Conservation (phyloP, 2,113 vertebrate genomes). For the Tenrec ecaudatus region DNA sequence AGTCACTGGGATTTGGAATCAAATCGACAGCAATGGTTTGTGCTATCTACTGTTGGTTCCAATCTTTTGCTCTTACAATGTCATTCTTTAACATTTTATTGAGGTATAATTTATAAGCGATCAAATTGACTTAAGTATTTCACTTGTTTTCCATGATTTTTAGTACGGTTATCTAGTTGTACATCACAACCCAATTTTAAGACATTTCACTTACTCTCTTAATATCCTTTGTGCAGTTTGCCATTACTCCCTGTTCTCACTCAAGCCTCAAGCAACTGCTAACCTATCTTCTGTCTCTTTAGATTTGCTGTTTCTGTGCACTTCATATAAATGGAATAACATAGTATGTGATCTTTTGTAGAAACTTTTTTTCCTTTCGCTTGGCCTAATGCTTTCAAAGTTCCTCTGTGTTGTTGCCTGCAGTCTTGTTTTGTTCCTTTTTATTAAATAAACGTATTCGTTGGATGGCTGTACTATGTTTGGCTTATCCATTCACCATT, state of each 20-base stretch:
- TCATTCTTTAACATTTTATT: not conserved
- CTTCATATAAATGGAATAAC: slow-evolving; percentile 33
- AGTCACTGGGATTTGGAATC: too few species aligned
- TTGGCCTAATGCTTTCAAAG: not conserved
- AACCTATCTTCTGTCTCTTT: not conserved
- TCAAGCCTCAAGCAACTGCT: not conserved
- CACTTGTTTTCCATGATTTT: not conserved
- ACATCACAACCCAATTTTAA: not conserved
- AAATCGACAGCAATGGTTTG: too few species aligned
- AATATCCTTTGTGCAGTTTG: not conserved
- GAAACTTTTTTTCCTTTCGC: not conserved
- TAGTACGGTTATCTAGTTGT: not conserved
- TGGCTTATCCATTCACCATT: not conserved
- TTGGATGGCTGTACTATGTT: not conserved
- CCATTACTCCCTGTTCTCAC: not conserved
- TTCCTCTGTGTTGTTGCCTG: not conserved
- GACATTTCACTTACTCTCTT: not conserved
- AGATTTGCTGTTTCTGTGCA: slow-evolving; percentile 27
- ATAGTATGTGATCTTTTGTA: not conserved
- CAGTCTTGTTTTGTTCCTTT: not conserved
- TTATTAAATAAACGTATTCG: not conserved
- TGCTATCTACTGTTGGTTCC: not conserved
- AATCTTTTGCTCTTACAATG: not conserved
- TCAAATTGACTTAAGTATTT: slow-evolving; percentile 5
- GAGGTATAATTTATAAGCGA: not conserved